Evolutionary conservation across 2,797 vertebrate genomes (phyloP).

Genomic region (Thaleichthys pacificus): DNA sequence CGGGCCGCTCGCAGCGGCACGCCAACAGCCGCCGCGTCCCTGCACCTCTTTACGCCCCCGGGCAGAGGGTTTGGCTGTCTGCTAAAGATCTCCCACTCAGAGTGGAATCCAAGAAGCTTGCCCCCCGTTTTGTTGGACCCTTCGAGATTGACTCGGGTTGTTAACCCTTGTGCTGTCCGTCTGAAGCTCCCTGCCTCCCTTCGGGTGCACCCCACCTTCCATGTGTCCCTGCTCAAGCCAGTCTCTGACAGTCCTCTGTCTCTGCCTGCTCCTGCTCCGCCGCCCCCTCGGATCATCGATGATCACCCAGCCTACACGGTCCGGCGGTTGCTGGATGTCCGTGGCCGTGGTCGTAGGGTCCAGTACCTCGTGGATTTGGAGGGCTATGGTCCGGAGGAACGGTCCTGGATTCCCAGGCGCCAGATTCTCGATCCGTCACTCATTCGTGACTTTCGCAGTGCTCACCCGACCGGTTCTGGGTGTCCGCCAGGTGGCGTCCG

Average conservation of each 20-base stretch:
- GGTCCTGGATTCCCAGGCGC: not conserved
- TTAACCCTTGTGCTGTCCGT: slow-evolving; percentile 4
- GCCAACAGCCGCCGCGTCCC: not conserved
- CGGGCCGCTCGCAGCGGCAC: too few relatives aligned
- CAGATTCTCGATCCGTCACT: not conserved
- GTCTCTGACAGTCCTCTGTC: not conserved
- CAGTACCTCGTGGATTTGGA: not conserved
- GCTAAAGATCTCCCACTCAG: too few relatives aligned
- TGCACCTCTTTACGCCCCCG: too few relatives aligned
- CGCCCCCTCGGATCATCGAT: not conserved
- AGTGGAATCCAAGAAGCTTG: too few relatives aligned
- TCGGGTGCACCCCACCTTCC: not conserved
- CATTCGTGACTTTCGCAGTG: not conserved
- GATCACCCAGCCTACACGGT: not conserved
- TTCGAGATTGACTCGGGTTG: not conserved
- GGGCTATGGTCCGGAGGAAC: not conserved
- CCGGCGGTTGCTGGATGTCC: not conserved
- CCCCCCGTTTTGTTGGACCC: not conserved
- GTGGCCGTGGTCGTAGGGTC: too few relatives aligned
- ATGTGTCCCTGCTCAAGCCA: slow-evolving; percentile 7
- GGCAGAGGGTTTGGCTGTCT: too few relatives aligned
- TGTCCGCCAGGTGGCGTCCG: too few relatives aligned
- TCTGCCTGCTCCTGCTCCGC: not conserved
- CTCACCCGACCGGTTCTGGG: not conserved
- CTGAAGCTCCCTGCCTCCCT: slow-evolving; percentile 6